Percentiles rank a stretch among this genome's conserved stretches.
These are phyloP conservation scores for Dasypolia templi DNA, from an alignment of 2,888 invertebrate genomes.

Conservation along the genomic window DNA sequence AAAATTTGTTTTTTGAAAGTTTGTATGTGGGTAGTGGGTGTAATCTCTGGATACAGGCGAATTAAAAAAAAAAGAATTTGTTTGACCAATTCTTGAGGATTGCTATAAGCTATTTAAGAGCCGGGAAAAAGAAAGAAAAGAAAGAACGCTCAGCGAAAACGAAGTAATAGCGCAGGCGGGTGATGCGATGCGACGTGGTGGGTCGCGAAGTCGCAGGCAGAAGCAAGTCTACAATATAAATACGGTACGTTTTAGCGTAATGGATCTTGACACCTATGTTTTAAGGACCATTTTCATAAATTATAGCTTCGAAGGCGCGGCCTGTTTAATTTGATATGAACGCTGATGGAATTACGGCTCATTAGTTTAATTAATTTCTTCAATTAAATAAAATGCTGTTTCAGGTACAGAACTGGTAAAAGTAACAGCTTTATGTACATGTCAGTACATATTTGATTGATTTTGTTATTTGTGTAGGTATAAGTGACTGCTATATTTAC, in stretches of 20 bases:
- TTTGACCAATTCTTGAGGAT: too few species aligned
- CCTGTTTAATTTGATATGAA: conserved; percentile 36
- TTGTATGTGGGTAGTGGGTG: too few species aligned
- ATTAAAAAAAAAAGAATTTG: too few species aligned
- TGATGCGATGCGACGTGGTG: too few species aligned
- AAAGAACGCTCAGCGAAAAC: too few species aligned
- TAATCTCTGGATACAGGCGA: too few species aligned
- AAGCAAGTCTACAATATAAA: background rate
- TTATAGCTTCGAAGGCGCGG: conserved; percentile 14
- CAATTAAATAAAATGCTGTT: conserved; percentile 6
- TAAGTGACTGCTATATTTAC: background rate
- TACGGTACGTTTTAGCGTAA: background rate
- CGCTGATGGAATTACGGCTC: conserved; percentile 27
- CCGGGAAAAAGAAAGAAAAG: too few species aligned
- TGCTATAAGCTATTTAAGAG: too few species aligned
- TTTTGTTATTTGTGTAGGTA: background rate
- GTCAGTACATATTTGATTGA: background rate
- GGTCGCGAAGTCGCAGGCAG: too few species aligned
- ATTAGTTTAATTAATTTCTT: conserved; percentile 41
- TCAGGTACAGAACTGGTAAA: background rate
- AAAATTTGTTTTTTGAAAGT: too few species aligned
- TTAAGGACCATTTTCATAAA: conserved; percentile 27
- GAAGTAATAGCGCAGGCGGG: too few species aligned
- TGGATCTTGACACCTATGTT: background rate
- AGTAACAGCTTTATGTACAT: background rate